phyloP scores from a whole-genome alignment of 2,888 invertebrate genomes.

The Cephus runcator region DNA sequence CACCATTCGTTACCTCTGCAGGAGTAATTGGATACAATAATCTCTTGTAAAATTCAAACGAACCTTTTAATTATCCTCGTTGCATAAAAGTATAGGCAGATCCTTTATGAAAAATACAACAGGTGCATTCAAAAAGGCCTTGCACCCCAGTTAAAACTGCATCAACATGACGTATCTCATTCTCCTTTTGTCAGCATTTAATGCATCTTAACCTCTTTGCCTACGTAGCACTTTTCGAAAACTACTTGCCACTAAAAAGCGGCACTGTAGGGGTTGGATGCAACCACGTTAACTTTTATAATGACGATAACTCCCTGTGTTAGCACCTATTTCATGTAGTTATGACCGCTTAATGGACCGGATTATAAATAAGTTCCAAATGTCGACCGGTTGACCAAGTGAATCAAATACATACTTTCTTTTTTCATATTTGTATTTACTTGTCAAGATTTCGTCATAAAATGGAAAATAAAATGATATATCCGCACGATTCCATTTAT shows the following conservation, averaged over 20 bases:
- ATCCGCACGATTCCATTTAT: too few species aligned
- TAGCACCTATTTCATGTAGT: conserved; percentile 19
- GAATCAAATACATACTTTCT: too few species aligned
- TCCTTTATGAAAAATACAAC: conserved; percentile 2
- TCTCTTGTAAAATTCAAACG: conserved; percentile 23
- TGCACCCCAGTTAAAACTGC: not conserved
- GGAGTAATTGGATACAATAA: conserved; percentile 17
- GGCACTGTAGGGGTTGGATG: not conserved
- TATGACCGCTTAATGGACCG: conserved; percentile 14
- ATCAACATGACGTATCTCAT: not conserved
- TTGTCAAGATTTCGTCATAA: too few species aligned
- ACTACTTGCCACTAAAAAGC: conserved; percentile 2
- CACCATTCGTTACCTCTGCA: not conserved
- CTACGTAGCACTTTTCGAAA: not conserved
- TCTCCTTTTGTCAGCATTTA: not conserved
- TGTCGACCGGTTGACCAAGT: conserved; percentile 10
- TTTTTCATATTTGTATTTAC: too few species aligned
- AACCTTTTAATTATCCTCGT: conserved; percentile 21
- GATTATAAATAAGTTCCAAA: conserved; percentile 19
- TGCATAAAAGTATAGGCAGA: conserved; percentile 7
- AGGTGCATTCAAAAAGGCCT: not conserved
- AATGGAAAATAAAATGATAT: too few species aligned
- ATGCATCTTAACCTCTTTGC: too few species aligned
- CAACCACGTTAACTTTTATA: conserved; percentile 25
- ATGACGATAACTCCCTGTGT: conserved; percentile 30